Conservation (phyloP, 2,113 vertebrate genomes). For the Oryzias curvinotus region DNA sequence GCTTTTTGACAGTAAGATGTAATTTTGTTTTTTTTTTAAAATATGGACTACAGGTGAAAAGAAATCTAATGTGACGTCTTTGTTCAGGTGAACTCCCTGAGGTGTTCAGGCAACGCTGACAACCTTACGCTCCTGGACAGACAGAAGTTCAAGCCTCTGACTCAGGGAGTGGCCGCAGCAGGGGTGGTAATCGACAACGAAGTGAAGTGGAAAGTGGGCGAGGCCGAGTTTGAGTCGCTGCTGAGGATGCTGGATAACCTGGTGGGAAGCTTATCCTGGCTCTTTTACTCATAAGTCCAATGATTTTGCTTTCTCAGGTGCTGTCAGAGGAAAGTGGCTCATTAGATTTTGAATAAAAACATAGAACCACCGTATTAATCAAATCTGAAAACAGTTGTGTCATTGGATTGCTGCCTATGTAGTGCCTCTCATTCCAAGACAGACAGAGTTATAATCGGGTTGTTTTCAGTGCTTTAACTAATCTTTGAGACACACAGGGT, state of each 20-base stretch:
- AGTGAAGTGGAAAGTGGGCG: constrained; percentile 92
- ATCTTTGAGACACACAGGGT: constrained; percentile 2
- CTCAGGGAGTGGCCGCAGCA: constrained; percentile 72
- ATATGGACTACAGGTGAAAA: neutral
- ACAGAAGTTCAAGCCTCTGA: constrained; percentile 84
- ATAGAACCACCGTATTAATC: constrained; percentile 8
- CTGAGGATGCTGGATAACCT: constrained; percentile 98
- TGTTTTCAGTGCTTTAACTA: neutral
- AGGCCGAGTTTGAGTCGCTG: constrained; percentile 92
- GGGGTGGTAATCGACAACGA: constrained; percentile 84
- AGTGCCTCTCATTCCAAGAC: constrained; percentile 1
- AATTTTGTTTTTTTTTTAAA: neutral
- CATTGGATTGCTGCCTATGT: constrained; percentile 7
- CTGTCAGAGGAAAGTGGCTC: constrained; percentile 51
- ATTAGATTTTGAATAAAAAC: constrained; percentile 48
- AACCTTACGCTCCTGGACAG: constrained; percentile 87
- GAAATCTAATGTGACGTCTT: neutral
- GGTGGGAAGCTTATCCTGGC: constrained; percentile 73
- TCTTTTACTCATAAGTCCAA: constrained; percentile 35
- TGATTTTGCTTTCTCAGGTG: constrained; percentile 46
- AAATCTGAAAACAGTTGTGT: constrained; percentile 13
- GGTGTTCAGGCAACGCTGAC: constrained; percentile 84
- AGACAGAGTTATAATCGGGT: constrained; percentile 5
- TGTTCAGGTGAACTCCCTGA: constrained; percentile 85
- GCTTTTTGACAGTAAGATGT: neutral